Base-by-base conservation (phyloP, 2,888 invertebrate genomes). In the Nymphalis c-album region DNA sequence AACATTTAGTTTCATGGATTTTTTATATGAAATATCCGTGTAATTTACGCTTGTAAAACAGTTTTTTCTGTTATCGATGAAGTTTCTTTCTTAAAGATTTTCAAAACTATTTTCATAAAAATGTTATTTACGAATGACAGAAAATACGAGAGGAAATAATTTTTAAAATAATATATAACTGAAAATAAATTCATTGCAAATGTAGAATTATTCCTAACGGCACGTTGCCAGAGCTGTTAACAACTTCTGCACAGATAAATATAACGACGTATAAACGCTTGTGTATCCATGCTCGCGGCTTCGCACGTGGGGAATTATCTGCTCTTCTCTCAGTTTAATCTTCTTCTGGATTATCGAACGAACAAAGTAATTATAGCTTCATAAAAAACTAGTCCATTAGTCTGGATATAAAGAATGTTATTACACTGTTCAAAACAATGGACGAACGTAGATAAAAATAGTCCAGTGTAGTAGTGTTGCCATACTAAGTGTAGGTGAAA, bases 111-210 rank as follows among this genome's bases (percentile, higher is more conserved):
- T 40, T 13, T 13, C 13, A 13, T 4, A 10, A 40, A 40, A 13
- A 40, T 40, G 13, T 0, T 13, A 40, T 40, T 40, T 13, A 40
- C 10, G 13, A 13, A 40, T 40, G 13, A 13, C 4, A 40, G 4
- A 13, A 13, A 22, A 22, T 1, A 4, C 13, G 22, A 22, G 1
- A 51, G 8, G 10, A 53, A 16, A 22, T 4, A 13, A 6, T 20
- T 22, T n/a, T 51, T 22, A 16, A 31, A 53, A 53, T 53, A 31
- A 31, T 53, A 53, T 53, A 26, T 17, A 55, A 55, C 17, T 53
- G 17, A 31, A 55, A 55, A 31, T 31, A 55, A 55, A 55, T 55
- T 53, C 31, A 53, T 53, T 55, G 31, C n/a, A 31, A 55, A 31
- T 55, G 17, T 31, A 31, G 26, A n/a, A 26, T 53, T 53, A 55